These are phyloP conservation scores for Bucco capensis DNA, from an alignment of 2,113 vertebrate genomes.

Conservation along the genomic window DNA sequence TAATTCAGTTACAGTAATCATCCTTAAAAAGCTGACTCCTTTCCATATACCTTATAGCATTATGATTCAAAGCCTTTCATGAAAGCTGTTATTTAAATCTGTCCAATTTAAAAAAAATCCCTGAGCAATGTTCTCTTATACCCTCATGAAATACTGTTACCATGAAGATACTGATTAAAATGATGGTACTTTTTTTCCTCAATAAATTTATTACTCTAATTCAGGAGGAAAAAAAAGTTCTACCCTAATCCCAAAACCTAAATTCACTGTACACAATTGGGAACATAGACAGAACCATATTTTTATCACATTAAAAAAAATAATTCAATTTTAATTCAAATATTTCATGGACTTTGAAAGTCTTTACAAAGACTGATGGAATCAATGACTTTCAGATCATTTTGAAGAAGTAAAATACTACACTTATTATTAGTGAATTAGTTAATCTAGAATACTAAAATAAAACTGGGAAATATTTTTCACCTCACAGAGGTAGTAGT, in stretches of 20 bases:
- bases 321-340: neutral
- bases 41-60: neutral
- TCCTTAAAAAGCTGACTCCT: neutral
- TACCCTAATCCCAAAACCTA: neutral
- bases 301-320: constrained; percentile 7
- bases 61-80: neutral
- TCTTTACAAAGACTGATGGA: neutral
- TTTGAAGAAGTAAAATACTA: neutral
- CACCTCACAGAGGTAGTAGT: neutral
- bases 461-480: neutral
- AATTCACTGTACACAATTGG: neutral
- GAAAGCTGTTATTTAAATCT: constrained; percentile 12
- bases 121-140: neutral
- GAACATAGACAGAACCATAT: neutral
- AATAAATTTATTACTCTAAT: neutral
- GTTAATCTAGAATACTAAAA: neutral
- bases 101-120: neutral
- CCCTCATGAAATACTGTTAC: neutral
- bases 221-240: neutral
- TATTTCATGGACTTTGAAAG: neutral
- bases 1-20: neutral
- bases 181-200: neutral
- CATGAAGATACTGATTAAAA: neutral
- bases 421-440: neutral
- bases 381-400: neutral